Percentiles rank a stretch among this genome's conserved stretches.
These are phyloP conservation scores for Campylomormyrus numenius DNA, from an alignment of 2,113 vertebrate species.

Conservation along the genomic window DNA sequence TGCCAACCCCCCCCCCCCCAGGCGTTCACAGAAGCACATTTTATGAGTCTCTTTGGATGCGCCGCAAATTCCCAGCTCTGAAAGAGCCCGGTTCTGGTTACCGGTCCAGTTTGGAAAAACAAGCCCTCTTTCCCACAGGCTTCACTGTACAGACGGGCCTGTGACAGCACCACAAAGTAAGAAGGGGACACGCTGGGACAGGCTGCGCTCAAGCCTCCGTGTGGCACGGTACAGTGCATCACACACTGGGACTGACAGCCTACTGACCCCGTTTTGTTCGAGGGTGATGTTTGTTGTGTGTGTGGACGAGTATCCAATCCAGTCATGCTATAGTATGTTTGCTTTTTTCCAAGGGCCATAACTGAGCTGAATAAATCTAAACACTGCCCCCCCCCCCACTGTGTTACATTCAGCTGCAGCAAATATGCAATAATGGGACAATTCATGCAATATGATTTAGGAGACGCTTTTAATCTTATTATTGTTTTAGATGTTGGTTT, in stretches of 20 bases:
- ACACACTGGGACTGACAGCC: not conserved
- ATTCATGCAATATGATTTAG: no score
- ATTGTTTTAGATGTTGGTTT: no score
- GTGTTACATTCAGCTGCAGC: no score
- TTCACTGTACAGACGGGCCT: not conserved
- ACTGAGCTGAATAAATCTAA: no score
- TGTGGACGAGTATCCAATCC: not conserved
- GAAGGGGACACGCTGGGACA: not conserved
- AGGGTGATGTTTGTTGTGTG: not conserved
- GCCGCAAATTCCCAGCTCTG: no score
- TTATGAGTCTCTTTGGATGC: no score
- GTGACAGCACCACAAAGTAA: not conserved
- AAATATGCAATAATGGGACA: no score
- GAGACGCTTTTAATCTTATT: no score
- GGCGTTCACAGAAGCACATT: no score
- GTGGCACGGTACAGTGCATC: not conserved
- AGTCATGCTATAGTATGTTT: not conserved
- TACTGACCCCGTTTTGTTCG: not conserved
- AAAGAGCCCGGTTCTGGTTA: conserved; percentile 25
- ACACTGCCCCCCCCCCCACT: no score
- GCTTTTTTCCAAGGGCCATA: not conserved
- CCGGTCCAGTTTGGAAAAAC: conserved; percentile 24
- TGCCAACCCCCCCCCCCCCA: no score
- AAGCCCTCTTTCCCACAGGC: conserved; percentile 16
- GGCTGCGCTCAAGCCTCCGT: not conserved